Evolutionary conservation across 2,113 vertebrate species (phyloP), one percentile per base, ranked within the genome.

Genomic region (Poeciliopsis prolifica): DNA sequence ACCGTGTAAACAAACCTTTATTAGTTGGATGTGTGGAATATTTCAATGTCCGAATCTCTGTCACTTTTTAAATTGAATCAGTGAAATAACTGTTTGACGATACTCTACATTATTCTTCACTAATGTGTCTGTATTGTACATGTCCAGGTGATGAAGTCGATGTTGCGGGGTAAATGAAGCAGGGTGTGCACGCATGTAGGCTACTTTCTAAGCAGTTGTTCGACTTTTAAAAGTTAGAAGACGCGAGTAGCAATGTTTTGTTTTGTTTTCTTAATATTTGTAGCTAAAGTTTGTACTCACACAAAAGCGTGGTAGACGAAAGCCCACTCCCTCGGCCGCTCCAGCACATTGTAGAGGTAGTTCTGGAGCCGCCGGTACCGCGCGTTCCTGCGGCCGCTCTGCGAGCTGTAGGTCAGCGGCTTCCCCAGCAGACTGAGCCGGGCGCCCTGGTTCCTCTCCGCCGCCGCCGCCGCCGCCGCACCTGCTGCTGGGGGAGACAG

Each of bases 301-400:
- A 98, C 96, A 85, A 98, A 98, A 4, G 96, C 97, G 91, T 98
- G 97, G 93, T 99, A 99, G 90, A 97, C 77, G 91, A 99, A 98
- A 66, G 96, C 97, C 97, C 97, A 98, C 71, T 96, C 96, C 65
- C 97, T 88, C 48, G 97, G 97, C 94, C 97, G 94, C 94, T 99
- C 97, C 95, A 99, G 86, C 80, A 99, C 97, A 93, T 99, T 99
- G 94, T 99, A 99, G 78, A 99, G 95, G 91, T 95, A 96, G 90
- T 99, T 99, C 92, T 99, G 97, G 87, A 98, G 91, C 75, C 96
- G 93, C 86, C 97, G 94, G 94, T 99, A 99, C 79, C 97, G 96
- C 86, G 95, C 98, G 95, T 97, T 99, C 86, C 97, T 93, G 89
- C 97, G 95, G 92, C 96, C 96, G 94, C 95, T 96, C 85, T 97